phyloP scores from a whole-genome alignment of 1,140 invertebrate genomes.

The Drosophila pseudoobscura region DNA sequence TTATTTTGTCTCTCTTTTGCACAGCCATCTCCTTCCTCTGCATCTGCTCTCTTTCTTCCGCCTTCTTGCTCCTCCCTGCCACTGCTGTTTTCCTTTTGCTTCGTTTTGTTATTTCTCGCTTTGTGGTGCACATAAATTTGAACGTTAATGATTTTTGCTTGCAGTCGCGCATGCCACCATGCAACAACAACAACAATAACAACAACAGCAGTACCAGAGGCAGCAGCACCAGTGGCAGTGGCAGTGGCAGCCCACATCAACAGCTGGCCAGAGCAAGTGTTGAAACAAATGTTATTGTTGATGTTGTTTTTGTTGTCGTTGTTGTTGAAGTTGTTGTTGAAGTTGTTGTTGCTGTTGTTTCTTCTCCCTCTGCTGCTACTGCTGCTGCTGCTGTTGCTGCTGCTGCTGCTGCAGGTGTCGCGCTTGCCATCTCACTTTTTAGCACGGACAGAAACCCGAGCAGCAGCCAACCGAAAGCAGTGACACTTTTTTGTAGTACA shows the following conservation, averaged over 20 bases:
- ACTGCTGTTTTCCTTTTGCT: conserved; percentile 10
- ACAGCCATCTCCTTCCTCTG: too few species aligned
- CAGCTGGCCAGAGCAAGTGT: conserved; percentile 53
- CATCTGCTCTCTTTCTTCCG: not conserved
- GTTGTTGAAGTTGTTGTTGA: not conserved
- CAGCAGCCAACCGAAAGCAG: conserved; percentile 55
- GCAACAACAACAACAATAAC: conserved; percentile 33
- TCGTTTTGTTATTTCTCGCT: conserved; percentile 80
- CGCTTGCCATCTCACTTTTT: conserved; percentile 71
- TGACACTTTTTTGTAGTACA: conserved; percentile 52
- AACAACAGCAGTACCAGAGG: conserved; percentile 25
- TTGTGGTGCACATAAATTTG: conserved; percentile 77
- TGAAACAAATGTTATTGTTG: conserved; percentile 52
- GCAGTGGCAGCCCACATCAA: conserved; percentile 6
- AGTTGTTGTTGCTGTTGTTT: conserved; percentile 10
- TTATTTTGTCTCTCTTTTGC: too few species aligned
- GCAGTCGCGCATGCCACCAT: conserved; percentile 62
- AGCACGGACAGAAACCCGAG: conserved; percentile 63
- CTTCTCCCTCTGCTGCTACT: not conserved
- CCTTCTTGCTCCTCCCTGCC: not conserved
- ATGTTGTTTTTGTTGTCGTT: conserved; percentile 4
- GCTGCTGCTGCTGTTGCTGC: conserved; percentile 20
- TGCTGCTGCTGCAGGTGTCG: conserved; percentile 66
- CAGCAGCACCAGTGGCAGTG: conserved; percentile 18
- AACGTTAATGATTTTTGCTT: conserved; percentile 81